These are phyloP conservation scores for Talpa occidentalis DNA, from an alignment of 2,113 vertebrate genomes.

Conservation along the genomic window DNA sequence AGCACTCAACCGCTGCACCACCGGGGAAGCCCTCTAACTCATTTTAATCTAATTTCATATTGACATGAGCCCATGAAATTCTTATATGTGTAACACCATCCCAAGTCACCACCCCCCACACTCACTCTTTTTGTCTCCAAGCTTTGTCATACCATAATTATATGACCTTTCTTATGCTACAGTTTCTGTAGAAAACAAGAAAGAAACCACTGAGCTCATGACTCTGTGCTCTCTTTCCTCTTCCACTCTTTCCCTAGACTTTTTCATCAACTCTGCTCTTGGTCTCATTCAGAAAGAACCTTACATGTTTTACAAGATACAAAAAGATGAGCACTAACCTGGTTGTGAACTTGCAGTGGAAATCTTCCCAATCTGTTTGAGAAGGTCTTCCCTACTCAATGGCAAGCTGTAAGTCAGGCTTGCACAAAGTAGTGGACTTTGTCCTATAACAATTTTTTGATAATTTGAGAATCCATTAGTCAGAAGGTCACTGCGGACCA, in stretches of 20 bases:
- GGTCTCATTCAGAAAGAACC: neutral
- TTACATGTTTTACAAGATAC: neutral
- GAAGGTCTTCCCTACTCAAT: neutral
- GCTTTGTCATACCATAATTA: neutral
- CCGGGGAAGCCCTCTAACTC: too few relatives aligned
- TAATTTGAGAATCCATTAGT: neutral
- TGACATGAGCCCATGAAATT: neutral
- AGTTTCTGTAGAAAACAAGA: neutral
- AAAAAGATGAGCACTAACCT: constrained; percentile 47
- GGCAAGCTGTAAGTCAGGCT: neutral
- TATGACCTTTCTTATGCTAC: neutral
- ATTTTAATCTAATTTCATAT: neutral
- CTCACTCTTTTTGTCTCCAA: neutral
- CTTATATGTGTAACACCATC: neutral
- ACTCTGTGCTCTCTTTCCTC: neutral
- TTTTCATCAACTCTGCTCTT: neutral
- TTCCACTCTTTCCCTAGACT: neutral
- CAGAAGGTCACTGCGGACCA: neutral
- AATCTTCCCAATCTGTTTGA: neutral
- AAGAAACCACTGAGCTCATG: neutral
- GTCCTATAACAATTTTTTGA: neutral
- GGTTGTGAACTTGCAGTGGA: neutral
- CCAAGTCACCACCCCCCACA: neutral
- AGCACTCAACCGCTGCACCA: too few relatives aligned
- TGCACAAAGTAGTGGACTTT: neutral